phyloP scores from a whole-genome alignment of 1,140 invertebrate genomes.

The Brachionus manjavacas region DNA sequence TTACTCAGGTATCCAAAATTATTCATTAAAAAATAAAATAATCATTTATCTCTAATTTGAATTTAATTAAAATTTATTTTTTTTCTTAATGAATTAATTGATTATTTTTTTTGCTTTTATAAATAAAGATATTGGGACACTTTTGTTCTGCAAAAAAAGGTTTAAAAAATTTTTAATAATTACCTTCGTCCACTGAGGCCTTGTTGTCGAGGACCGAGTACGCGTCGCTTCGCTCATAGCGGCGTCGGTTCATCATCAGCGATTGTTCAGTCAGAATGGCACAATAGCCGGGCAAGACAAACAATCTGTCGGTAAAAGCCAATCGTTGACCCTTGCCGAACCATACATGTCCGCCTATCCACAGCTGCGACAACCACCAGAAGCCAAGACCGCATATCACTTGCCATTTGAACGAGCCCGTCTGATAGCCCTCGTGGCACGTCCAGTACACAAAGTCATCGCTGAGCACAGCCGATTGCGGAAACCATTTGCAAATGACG shows the following conservation, averaged over 20 bases:
- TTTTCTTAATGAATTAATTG: too few species aligned
- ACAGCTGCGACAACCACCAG: constrained; percentile 88
- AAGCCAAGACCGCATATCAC: constrained; percentile 55
- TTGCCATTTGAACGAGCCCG: constrained; percentile 43
- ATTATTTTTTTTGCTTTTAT: too few species aligned
- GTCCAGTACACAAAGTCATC: constrained; percentile 72
- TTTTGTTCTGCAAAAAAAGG: too few species aligned
- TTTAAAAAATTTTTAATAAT: too few species aligned
- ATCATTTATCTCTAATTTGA: too few species aligned
- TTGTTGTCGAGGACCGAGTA: constrained; percentile 19
- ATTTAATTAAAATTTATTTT: too few species aligned
- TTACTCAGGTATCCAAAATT: too few species aligned
- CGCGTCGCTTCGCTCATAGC: constrained; percentile 80
- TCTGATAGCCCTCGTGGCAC: constrained; percentile 40
- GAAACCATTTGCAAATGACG: constrained; percentile 43
- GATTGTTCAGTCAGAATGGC: constrained; percentile 89
- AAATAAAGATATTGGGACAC: too few species aligned
- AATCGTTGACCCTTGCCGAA: constrained; percentile 91
- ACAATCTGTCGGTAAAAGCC: constrained; percentile 88
- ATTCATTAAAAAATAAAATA: too few species aligned
- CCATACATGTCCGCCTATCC: constrained; percentile 94
- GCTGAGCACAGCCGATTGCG: constrained; percentile 50
- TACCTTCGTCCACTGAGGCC: too few species aligned
- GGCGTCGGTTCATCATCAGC: constrained; percentile 81
- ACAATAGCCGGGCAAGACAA: constrained; percentile 89